These are phyloP conservation scores for Etheostoma spectabile DNA, from an alignment of 2,113 vertebrate genomes.

Conservation along the genomic window DNA sequence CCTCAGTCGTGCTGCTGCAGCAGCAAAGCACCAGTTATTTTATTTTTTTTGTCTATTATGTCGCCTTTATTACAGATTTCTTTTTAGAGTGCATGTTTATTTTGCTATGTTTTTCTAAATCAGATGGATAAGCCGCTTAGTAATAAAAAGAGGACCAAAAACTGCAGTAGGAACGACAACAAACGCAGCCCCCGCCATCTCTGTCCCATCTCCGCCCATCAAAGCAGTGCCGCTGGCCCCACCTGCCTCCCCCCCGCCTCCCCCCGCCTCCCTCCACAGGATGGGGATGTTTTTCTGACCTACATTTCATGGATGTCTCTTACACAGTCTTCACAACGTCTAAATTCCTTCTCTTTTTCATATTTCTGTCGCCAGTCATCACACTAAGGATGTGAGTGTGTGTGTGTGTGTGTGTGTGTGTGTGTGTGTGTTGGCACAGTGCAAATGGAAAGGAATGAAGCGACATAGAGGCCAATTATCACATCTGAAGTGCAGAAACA, in stretches of 20 bases:
- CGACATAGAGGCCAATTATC: slow-evolving; percentile 61
- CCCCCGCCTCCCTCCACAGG: slow-evolving; percentile 10
- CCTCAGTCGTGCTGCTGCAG: not conserved
- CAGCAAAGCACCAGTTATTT: not conserved
- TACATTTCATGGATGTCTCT: slow-evolving; percentile 64
- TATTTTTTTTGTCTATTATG: not conserved
- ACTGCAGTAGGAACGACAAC: not conserved
- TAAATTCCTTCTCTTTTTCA: slow-evolving; percentile 16
- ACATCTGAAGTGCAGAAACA: slow-evolving; percentile 48
- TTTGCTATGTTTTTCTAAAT: not conserved
- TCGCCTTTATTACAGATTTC: not conserved
- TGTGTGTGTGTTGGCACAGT: not conserved
- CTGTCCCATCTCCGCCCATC: slow-evolving; percentile 27
- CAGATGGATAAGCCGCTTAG: not conserved
- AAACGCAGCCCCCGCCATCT: not conserved
- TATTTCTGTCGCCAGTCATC: not conserved
- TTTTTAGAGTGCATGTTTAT: not conserved
- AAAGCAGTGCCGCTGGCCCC: slow-evolving; percentile 36
- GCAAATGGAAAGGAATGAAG: not conserved
- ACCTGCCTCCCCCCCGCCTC: slow-evolving; percentile 20
- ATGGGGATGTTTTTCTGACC: slow-evolving; percentile 81
- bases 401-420: not conserved
- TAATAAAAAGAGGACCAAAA: not conserved
- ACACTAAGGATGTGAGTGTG: not conserved
- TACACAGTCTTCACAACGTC: not conserved